These are phyloP conservation scores for Ips typographus DNA, from an alignment of 1,140 invertebrate genomes.

Conservation along the genomic window DNA sequence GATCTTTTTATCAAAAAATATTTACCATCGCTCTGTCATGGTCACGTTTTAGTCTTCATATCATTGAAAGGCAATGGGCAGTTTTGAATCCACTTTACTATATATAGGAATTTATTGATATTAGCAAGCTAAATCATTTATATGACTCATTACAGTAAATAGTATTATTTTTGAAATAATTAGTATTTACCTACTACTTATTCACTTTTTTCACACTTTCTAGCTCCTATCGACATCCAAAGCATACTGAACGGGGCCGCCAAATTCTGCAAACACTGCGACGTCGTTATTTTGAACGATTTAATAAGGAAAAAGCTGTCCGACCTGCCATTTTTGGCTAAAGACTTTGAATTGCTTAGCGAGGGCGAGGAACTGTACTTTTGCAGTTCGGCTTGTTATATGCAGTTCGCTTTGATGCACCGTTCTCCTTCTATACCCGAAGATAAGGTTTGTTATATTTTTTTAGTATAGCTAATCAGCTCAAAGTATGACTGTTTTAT, in stretches of 20 bases:
- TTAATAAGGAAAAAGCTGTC: constrained; percentile 78
- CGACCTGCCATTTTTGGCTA: constrained; percentile 73
- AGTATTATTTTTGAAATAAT: too few relatives aligned
- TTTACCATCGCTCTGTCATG: too few relatives aligned
- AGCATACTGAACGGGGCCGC: constrained; percentile 84
- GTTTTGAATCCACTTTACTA: too few relatives aligned
- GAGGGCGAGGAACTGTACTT: constrained; percentile 74
- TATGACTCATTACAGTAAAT: too few relatives aligned
- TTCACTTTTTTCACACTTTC: too few relatives aligned
- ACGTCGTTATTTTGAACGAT: constrained; percentile 83
- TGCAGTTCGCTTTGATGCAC: constrained; percentile 74
- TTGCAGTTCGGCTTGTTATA: constrained; percentile 82
- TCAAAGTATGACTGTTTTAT: too few relatives aligned
- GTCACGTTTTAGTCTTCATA: too few relatives aligned
- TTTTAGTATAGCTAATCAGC: neutral
- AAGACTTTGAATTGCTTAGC: constrained; percentile 63
- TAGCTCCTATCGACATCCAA: constrained; percentile 81
- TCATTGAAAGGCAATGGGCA: too few relatives aligned
- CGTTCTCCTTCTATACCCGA: constrained; percentile 57
- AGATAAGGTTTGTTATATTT: constrained; percentile 53
- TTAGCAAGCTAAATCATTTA: too few relatives aligned
- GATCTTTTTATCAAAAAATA: too few relatives aligned
- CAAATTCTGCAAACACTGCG: constrained; percentile 90
- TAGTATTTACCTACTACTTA: too few relatives aligned
- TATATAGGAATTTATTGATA: too few relatives aligned